Evolutionary conservation across 2,113 vertebrate species (phyloP), one percentile per base, ranked within the genome.

Genomic region (Tragelaphus strepsiceros): DNA sequence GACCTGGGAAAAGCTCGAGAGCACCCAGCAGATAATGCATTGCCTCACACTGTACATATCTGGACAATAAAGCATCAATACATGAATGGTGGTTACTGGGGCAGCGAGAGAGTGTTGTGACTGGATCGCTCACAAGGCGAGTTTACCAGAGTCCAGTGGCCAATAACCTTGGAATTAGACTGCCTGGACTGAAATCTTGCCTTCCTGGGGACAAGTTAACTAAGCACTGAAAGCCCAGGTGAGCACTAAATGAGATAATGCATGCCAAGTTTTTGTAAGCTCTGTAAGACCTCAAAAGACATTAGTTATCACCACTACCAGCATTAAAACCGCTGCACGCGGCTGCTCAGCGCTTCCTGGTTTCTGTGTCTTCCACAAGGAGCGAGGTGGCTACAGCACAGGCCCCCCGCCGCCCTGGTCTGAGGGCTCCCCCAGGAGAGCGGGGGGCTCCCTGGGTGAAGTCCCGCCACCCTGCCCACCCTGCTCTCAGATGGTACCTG

Each of bases 401-500:
- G 30, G 4, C 77, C 53, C 24, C 53, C 67, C 19, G 24, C 7
- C 24, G 4, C 13, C 24, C 54, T 64, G 4, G 81, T 7, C 85
- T 64, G 43, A 4, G 28, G 32, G 58, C 24, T 82, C 26, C 64
- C 59, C 59, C 0, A 0, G 90, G 35, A 74, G 81, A 24, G 15
- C 17, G 12, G 46, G 15, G 78, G n/a, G 80, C 51, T 78, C 22
- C 67, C 19, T 7, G 14, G 54, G 8, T 3, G 7, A 94, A 88
- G 16, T 2, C 8, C 32, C 54, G 59, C 89, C 59, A n/a, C 88
- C 35, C 17, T 62, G 19, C 46, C n/a, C 39, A 54, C 1, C 19
- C 54, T 14, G 6, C 32, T 49, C 71, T 12, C 17, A 59, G 39
- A 90, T 0, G 16, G 71, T 99, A 99, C 99, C 99, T 99, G 83